Evolutionary conservation across 2,888 invertebrate genomes (phyloP).

Genomic region (Stramonita haemastoma): DNA sequence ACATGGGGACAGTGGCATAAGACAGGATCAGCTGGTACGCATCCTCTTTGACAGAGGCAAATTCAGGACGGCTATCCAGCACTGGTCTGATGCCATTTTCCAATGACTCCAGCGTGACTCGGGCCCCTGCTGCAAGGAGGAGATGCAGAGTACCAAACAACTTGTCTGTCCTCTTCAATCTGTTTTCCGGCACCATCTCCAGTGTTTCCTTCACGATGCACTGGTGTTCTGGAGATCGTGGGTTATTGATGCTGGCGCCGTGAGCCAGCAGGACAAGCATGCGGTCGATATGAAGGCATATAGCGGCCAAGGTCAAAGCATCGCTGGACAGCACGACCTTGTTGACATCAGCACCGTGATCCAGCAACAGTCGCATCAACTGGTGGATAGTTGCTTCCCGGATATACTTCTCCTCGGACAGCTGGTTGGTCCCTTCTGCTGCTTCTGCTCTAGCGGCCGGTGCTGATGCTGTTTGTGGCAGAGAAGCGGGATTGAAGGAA

Average conservation of each 20-base stretch:
- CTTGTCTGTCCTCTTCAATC: neutral
- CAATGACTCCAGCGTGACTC: neutral
- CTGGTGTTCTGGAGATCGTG: neutral
- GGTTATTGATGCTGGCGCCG: neutral
- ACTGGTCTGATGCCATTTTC: neutral
- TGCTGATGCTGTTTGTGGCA: too few relatives aligned
- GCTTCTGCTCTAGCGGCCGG: neutral
- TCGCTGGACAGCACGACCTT: neutral
- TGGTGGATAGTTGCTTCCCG: neutral
- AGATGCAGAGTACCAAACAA: neutral
- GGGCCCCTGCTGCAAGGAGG: neutral
- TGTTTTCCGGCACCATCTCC: neutral
- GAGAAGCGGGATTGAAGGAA: neutral
- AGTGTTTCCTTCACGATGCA: neutral
- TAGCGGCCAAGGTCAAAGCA: neutral
- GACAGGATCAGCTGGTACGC: neutral
- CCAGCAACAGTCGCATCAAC: neutral
- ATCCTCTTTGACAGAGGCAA: neutral
- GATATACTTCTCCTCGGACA: neutral
- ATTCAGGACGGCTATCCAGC: neutral
- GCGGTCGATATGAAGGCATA: neutral
- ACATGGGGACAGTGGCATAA: neutral
- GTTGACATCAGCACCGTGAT: neutral
- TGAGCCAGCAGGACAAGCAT: neutral
- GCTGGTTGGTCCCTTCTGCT: neutral